phyloP scores from a whole-genome alignment of 2,113 vertebrate species.

The Cynoglossus semilaevis region DNA sequence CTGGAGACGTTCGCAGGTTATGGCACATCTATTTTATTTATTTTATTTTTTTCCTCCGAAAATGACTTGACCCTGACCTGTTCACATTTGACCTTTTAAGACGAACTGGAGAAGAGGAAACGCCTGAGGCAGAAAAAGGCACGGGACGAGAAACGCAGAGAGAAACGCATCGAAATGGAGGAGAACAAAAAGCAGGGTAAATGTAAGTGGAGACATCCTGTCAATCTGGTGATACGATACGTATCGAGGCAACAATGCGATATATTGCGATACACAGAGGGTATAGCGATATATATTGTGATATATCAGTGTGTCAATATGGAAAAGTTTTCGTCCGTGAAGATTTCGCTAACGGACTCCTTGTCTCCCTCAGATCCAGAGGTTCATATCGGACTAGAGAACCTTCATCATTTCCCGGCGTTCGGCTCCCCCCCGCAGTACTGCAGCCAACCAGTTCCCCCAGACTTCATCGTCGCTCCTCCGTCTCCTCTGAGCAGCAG shows the following conservation, averaged over 20 bases:
- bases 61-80: neutral
- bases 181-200: conserved; percentile 96
- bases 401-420: conserved; percentile 95
- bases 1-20: conserved; percentile 91
- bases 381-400: conserved; percentile 95
- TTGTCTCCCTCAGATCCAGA: conserved; percentile 83
- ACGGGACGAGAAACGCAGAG: conserved; percentile 90
- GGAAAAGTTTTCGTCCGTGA: too few relatives aligned
- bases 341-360: neutral
- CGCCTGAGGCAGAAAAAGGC: conserved; percentile 92
- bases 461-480: conserved; percentile 64
- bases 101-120: conserved; percentile 93
- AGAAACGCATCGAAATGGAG: conserved; percentile 94
- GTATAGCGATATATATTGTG: too few relatives aligned
- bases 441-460: conserved; percentile 58
- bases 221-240: too few relatives aligned
- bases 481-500: conserved; percentile 75
- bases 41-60: too few relatives aligned
- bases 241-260: too few relatives aligned
- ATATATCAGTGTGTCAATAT: too few relatives aligned
- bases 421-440: conserved; percentile 79
- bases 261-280: too few relatives aligned
- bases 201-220: conserved; percentile 81
- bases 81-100: conserved; percentile 57
- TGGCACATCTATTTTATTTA: too few relatives aligned